These are phyloP conservation scores for Taurulus bubalis DNA, from an alignment of 2,113 vertebrate species.

Conservation along the genomic window DNA sequence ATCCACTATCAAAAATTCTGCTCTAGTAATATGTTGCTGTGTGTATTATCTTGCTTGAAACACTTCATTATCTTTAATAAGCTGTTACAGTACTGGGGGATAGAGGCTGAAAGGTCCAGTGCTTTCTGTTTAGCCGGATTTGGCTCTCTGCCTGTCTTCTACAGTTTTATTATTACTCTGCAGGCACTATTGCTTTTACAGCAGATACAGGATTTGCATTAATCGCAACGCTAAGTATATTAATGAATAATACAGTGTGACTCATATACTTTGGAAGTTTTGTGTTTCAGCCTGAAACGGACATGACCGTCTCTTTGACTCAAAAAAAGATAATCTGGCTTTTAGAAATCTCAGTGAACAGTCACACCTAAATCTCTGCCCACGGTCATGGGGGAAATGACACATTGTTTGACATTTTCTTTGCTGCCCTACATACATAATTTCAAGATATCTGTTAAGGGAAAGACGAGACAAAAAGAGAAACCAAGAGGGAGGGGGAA, in stretches of 20 bases:
- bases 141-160: constrained; percentile 7
- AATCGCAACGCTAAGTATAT: constrained; percentile 36
- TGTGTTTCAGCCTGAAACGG: constrained; percentile 8
- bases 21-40: constrained; percentile 12
- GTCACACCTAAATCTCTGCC: constrained; percentile 7
- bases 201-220: constrained; percentile 46
- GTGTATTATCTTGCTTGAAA: constrained; percentile 44
- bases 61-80: constrained; percentile 64
- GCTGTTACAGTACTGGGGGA: constrained; percentile 39
- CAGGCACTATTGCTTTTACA: constrained; percentile 10
- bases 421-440: not conserved
- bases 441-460: not conserved
- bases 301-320: constrained; percentile 41
- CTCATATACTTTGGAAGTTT: constrained; percentile 19
- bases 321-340: constrained; percentile 28
- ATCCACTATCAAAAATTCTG: constrained; percentile 17
- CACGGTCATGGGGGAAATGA: not conserved
- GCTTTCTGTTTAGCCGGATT: constrained; percentile 50
- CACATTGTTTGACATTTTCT: constrained; percentile 5
- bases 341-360: constrained; percentile 3
- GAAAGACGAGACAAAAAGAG: not conserved
- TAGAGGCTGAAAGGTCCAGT: constrained; percentile 54
- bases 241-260: constrained; percentile 48
- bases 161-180: constrained; percentile 37
- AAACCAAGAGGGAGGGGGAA: not conserved